These are phyloP conservation scores for Sciurus niger DNA, from an alignment of 2,113 vertebrate species.

Conservation along the genomic window DNA sequence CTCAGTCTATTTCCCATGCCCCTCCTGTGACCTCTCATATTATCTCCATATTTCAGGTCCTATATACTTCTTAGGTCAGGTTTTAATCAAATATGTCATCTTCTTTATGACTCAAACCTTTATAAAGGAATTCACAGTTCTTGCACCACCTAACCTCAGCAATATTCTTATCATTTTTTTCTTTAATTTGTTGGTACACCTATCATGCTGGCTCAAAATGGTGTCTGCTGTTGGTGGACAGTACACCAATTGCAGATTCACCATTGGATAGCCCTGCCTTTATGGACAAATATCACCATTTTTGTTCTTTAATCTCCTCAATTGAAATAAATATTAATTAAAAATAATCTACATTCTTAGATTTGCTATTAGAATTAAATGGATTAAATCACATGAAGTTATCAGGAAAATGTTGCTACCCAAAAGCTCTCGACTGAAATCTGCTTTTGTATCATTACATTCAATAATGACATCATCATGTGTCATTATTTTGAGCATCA, in stretches of 20 bases:
- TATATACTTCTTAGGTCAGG: neutral
- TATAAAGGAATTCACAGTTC: no score
- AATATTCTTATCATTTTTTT: neutral
- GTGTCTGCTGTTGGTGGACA: neutral
- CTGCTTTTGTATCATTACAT: neutral
- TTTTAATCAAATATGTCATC: neutral
- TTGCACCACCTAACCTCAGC: neutral
- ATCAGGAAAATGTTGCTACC: neutral
- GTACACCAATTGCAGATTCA: neutral
- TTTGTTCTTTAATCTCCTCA: neutral
- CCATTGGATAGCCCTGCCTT: neutral
- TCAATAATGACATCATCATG: neutral
- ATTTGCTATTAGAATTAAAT: constrained; percentile 14
- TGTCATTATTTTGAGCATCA: neutral
- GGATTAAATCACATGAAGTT: neutral
- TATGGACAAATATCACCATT: neutral
- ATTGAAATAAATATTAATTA: neutral
- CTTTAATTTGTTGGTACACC: neutral
- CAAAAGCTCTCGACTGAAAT: neutral
- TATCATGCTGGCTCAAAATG: neutral
- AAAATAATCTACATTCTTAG: neutral
- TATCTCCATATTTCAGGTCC: neutral
- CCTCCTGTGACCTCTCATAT: neutral
- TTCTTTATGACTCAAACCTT: neutral
- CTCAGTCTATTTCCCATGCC: neutral